A percentile compares a stretch with the other conserved stretches of the same genome.
Conservation (phyloP, 2,888 invertebrate genomes). For the Cloeon dipterum region DNA sequence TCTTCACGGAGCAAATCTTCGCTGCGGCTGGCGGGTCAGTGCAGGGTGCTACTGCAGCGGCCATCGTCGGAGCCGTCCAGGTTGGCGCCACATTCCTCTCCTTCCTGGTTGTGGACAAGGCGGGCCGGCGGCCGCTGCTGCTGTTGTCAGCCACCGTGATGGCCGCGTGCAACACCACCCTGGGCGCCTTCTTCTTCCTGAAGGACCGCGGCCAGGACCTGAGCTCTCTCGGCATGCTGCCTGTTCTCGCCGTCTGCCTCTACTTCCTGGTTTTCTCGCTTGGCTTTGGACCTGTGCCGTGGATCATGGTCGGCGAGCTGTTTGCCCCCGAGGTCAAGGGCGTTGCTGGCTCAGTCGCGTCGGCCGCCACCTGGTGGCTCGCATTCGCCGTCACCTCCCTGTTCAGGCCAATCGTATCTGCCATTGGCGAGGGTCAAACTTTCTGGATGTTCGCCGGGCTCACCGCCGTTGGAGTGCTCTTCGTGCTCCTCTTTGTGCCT, state of each 20-base stretch:
- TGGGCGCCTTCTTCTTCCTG: constrained; percentile 18
- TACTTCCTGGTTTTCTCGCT: constrained; percentile 21
- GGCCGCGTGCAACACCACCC: constrained; percentile 15
- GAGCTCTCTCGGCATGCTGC: constrained; percentile 17
- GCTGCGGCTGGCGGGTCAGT: background rate
- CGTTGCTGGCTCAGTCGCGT: constrained; percentile 17
- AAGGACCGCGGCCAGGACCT: constrained; percentile 12
- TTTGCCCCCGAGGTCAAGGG: constrained; percentile 22
- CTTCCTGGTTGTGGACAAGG: background rate
- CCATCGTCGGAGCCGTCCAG: background rate
- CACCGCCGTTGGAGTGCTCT: constrained; percentile 13
- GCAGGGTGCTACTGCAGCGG: background rate
- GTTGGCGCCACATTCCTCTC: background rate
- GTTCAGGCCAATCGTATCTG: constrained; percentile 13
- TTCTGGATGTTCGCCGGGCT: constrained; percentile 16
- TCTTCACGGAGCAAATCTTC: constrained; percentile 1
- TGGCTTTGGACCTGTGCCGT: constrained; percentile 24
- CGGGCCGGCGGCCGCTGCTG: constrained; percentile 19
- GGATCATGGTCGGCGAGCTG: constrained; percentile 22
- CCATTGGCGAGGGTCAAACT: constrained; percentile 13
- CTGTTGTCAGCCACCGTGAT: constrained; percentile 17
- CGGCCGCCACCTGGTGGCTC: constrained; percentile 19
- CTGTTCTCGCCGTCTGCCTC: constrained; percentile 17
- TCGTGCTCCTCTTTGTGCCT: constrained; percentile 15
- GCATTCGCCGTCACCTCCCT: constrained; percentile 18